Evolutionary conservation across 2,888 invertebrate species (phyloP), one percentile per base, ranked within the genome.

Genomic region (Hofmannophila pseudospretella): DNA sequence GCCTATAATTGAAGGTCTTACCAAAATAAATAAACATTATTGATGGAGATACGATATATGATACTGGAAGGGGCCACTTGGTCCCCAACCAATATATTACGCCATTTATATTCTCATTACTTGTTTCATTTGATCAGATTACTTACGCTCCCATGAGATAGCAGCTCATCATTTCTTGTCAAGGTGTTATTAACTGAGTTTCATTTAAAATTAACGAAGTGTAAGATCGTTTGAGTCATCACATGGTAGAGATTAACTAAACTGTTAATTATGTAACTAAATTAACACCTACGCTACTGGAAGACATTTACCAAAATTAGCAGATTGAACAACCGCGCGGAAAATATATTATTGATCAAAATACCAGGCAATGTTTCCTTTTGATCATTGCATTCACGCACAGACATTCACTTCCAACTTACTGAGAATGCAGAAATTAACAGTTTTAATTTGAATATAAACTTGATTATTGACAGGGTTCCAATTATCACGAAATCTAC

Each of bases 41-140:
- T 45, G 10, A 35, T 31, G 22, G 27, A 33, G 32, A 37, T 28
- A 32, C 45, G 39, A 49, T 42, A 48, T 42, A 48, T 45, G 46
- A 47, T 46, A 51, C 48, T 49, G 54, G 54, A 38, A 51, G 54
- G 52, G 55, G 58, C 61, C 63, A 49, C 68, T 42, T 42, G 62
- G 63, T 77, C 81, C 78, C 82, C 64, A 62, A 66, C 72, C 80
- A 85, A 81, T 84, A 77, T 82, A 68, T 74, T 68, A 74, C 66
- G 67, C 73, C 68, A 79, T 77, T 81, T 80, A 77, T 74, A 65
- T 79, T 80, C 78, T 80, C 77, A 84, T 82, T 80, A 81, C 68
- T 71, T 70, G 73, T 76, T 74, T 79, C 74, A 78, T 80, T 77
- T 75, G 72, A 76, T 75, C 71, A 70, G 68, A 79, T 81, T 76